These are phyloP conservation scores for Dryomyza anilis DNA, from an alignment of 2,888 invertebrate species.

Conservation along the genomic window DNA sequence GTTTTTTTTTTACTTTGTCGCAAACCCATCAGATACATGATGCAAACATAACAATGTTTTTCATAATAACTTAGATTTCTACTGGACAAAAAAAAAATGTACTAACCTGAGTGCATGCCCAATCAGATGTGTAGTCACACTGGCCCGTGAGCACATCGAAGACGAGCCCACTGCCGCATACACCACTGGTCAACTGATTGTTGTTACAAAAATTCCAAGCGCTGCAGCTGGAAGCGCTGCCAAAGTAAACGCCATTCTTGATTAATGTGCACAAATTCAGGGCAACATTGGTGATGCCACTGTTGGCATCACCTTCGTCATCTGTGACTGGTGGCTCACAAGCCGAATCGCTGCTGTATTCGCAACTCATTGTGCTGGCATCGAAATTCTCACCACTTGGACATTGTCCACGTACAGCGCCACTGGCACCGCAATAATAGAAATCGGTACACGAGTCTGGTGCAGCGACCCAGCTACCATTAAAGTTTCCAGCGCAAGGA, in stretches of 20 bases:
- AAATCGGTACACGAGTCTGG: slow-evolving; percentile 39
- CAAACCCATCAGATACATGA: no score
- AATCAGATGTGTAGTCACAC: slow-evolving; percentile 37
- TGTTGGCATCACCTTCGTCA: not conserved
- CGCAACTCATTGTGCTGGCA: slow-evolving; percentile 35
- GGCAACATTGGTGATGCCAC: not conserved
- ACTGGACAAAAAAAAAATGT: no score
- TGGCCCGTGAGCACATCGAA: slow-evolving; percentile 33
- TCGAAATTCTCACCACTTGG: slow-evolving; percentile 41
- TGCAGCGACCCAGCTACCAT: slow-evolving; percentile 38
- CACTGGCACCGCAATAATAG: slow-evolving; percentile 40
- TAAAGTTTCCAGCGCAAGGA: slow-evolving; percentile 36
- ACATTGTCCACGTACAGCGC: slow-evolving; percentile 35
- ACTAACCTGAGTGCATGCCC: slow-evolving; percentile 41
- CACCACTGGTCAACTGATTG: slow-evolving; percentile 30
- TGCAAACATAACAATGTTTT: no score
- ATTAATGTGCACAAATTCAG: slow-evolving; percentile 40
- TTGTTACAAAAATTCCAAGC: slow-evolving; percentile 41
- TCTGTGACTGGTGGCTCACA: no score
- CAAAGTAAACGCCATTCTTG: slow-evolving; percentile 38
- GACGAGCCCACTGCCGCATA: slow-evolving; percentile 29
- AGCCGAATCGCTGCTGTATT: slow-evolving; percentile 36
- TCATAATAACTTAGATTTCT: no score
- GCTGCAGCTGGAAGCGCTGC: slow-evolving; percentile 38
- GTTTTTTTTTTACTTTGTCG: no score